Conservation (phyloP, 92 coral and sea anemone genomes). For the Pocillopora meandrina region DNA sequence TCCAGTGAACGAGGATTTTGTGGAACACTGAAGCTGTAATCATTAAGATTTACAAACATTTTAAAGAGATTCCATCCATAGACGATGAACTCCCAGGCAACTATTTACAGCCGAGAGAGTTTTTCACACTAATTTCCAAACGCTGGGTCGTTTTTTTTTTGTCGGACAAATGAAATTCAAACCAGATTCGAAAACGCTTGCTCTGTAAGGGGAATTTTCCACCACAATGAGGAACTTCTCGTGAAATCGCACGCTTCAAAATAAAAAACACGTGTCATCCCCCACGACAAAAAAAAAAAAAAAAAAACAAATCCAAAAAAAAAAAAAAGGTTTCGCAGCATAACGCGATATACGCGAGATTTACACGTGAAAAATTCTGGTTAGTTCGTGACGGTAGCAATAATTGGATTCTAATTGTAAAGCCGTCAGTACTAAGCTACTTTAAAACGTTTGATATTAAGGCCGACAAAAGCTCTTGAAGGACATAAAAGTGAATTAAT, state of each 20-base stretch:
- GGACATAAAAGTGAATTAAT: constrained; percentile 17
- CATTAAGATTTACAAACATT: not conserved
- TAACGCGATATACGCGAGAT: no score
- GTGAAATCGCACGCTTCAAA: no score
- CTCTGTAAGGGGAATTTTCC: no score
- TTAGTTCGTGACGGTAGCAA: no score
- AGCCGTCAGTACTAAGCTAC: not conserved
- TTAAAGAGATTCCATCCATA: not conserved
- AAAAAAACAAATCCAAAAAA: no score
- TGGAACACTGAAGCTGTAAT: not conserved
- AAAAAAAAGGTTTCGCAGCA: no score
- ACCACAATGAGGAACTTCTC: no score
- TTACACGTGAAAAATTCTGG: no score
- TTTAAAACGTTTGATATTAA: not conserved
- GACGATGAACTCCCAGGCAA: not conserved
- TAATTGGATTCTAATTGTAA: constrained; percentile 22
- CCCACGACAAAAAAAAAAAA: no score
- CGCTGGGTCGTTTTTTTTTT: not conserved
- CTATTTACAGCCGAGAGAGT: not conserved
- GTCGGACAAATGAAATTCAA: constrained; percentile 10
- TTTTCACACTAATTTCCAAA: not conserved
- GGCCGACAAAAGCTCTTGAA: not conserved
- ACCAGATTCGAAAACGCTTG: not conserved
- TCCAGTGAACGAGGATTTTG: not conserved
- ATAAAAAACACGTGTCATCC: no score